Evolutionary conservation across 2,113 vertebrate genomes (phyloP), one percentile per base, ranked within the genome.

Genomic region (Nicator chloris): DNA sequence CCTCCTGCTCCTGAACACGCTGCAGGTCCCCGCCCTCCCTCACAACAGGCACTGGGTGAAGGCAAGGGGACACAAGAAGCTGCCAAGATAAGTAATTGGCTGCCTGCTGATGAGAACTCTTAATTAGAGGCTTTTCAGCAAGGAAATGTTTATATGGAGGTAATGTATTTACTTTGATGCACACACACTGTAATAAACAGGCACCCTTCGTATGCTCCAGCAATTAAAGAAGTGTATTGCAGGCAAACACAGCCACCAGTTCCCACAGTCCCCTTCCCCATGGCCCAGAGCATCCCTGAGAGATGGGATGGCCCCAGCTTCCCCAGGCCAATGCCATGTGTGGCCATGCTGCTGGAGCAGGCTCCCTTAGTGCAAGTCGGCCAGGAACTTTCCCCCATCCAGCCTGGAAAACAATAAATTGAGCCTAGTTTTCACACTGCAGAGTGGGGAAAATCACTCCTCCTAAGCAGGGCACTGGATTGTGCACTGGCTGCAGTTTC

Each of bases 41-140:
- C 22, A 31, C 6, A 0, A 87, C 69, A 0, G 31, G 31, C 23
- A 63, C 20, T 15, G 35, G 56, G 11, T 56, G 65, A 81, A 86
- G 72, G 71, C 20, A 1, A 91, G 42, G 60, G 79, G 68, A 82
- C 88, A 66, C 30, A 47, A 77, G 39, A 90, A 31, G 35, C 89
- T 89, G 91, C 77, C 73, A 81, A 68, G 83, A 88, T 20, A 81
- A 86, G 47, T 27, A 94, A 94, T 51, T 59, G 53, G 72, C 53
- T 73, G 81, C 60, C 80, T 92, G 80, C 64, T 90, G 68, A 47
- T 28, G 13, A 80, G 68, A 95, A 70, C 76, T 47, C 86, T 47
- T 88, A 94, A 97, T 93, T 63, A 95, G 83, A 82, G 37, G 49
- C 49, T 93, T 93, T 93, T 92, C 83, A 40, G 50, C 73, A 53